Percentiles rank a stretch among this genome's conserved stretches.
Evolutionary conservation across 2,113 vertebrate species (phyloP).

Genomic region (Ammodramus savannarum): DNA sequence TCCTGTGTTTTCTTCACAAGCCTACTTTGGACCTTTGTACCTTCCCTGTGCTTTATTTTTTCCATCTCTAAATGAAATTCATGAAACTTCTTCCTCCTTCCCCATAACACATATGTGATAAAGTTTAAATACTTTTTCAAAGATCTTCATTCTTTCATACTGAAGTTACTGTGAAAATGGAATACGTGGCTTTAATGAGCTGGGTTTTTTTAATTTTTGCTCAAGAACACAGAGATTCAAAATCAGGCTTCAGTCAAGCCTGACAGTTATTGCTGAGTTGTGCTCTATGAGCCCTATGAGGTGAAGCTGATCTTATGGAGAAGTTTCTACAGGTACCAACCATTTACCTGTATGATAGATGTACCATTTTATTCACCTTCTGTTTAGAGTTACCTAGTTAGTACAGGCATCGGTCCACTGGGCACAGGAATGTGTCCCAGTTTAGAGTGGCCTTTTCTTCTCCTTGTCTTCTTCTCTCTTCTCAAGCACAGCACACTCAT

Average conservation of each 20-base stretch:
- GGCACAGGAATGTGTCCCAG: background rate
- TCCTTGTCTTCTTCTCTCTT: background rate
- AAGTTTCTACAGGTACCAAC: background rate
- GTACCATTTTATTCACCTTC: background rate
- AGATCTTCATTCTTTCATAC: background rate
- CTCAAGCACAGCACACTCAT: background rate
- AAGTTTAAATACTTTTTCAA: background rate
- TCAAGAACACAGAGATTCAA: background rate
- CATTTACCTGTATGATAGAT: background rate
- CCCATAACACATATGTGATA: rapidly evolving
- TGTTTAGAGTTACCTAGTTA: background rate
- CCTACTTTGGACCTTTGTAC: background rate
- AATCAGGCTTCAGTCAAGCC: background rate
- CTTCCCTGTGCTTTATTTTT: background rate
- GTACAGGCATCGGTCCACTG: background rate
- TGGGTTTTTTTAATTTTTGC: background rate
- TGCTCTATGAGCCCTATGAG: background rate
- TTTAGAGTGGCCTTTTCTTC: background rate
- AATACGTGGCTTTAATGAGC: background rate
- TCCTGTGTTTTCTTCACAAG: background rate
- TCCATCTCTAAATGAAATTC: background rate
- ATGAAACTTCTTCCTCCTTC: background rate
- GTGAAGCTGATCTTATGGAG: background rate
- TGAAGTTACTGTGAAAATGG: background rate
- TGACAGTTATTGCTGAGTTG: background rate